Percentiles rank a stretch among this genome's conserved stretches.
Evolutionary conservation across 2,113 vertebrate species (phyloP).

Genomic region (Semicossyphus pulcher): DNA sequence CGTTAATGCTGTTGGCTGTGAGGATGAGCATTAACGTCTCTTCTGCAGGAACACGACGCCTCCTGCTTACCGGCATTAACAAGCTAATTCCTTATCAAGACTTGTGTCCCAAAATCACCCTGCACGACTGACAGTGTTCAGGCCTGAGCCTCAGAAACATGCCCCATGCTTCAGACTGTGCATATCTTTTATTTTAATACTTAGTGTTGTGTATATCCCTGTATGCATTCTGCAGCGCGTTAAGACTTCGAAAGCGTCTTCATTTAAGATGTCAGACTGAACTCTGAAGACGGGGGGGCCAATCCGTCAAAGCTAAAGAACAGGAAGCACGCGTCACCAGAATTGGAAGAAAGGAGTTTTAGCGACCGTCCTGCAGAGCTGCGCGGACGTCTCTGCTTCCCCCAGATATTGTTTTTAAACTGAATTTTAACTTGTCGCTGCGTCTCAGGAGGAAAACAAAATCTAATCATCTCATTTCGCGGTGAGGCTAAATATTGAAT

Average conservation of each 20-base stretch:
- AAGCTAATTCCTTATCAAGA: constrained; percentile 25
- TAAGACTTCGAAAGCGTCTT: constrained; percentile 1
- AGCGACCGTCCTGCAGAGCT: constrained; percentile 17
- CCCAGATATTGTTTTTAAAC: constrained; percentile 69
- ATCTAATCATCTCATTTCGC: constrained; percentile 42
- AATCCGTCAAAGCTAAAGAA: not conserved
- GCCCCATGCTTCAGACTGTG: not conserved
- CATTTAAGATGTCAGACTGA: constrained; percentile 8
- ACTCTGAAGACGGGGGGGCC: not conserved
- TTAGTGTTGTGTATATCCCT: not conserved
- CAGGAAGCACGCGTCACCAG: too few species aligned
- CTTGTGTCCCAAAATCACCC: constrained; percentile 11
- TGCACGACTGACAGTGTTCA: not conserved
- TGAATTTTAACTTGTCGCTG: constrained; percentile 42
- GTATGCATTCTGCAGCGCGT: not conserved
- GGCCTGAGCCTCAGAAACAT: not conserved
- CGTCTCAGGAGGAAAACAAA: constrained; percentile 26
- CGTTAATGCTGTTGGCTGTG: not conserved
- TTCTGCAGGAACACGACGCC: not conserved
- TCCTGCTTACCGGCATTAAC: constrained; percentile 5
- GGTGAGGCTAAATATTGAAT: constrained; percentile 27
- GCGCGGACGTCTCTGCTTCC: not conserved
- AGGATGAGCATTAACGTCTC: constrained; percentile 1
- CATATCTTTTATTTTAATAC: not conserved
- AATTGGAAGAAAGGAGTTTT: constrained; percentile 12